These are phyloP conservation scores for Umimayanthus chanpuru DNA, from an alignment of 92 coral and sea anemone species.

Conservation along the genomic window DNA sequence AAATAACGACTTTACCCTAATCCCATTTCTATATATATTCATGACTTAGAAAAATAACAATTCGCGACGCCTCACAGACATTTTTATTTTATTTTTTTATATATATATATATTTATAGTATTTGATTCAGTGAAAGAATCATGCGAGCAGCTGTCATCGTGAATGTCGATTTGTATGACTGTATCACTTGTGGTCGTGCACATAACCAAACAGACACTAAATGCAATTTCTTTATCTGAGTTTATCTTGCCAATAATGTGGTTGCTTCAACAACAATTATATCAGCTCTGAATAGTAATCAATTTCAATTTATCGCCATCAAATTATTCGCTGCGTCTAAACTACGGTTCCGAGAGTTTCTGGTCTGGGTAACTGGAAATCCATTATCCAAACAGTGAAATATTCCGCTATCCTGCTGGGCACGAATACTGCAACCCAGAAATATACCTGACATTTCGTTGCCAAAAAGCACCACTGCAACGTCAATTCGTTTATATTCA, in stretches of 20 bases:
- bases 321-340: not conserved
- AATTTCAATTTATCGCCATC: conserved; percentile 17
- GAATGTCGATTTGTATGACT: not conserved
- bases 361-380: not conserved
- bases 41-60: too few species aligned
- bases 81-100: not conserved
- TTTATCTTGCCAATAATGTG: not conserved
- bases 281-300: conserved; percentile 16
- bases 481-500: not conserved
- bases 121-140: too few species aligned
- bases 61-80: not conserved
- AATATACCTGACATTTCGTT: not conserved
- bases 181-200: not conserved
- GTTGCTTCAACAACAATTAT: conserved; percentile 16
- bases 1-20: not conserved
- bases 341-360: not conserved
- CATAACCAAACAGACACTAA: not conserved
- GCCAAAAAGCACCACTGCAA: not conserved
- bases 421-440: not conserved
- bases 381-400: not conserved
- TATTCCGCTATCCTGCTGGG: conserved; percentile 18
- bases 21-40: not conserved
- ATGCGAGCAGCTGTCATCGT: not conserved
- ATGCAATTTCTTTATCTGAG: not conserved
- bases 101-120: too few species aligned